Base-by-base conservation (phyloP, 2,797 vertebrate species). In the Mycteria americana region DNA sequence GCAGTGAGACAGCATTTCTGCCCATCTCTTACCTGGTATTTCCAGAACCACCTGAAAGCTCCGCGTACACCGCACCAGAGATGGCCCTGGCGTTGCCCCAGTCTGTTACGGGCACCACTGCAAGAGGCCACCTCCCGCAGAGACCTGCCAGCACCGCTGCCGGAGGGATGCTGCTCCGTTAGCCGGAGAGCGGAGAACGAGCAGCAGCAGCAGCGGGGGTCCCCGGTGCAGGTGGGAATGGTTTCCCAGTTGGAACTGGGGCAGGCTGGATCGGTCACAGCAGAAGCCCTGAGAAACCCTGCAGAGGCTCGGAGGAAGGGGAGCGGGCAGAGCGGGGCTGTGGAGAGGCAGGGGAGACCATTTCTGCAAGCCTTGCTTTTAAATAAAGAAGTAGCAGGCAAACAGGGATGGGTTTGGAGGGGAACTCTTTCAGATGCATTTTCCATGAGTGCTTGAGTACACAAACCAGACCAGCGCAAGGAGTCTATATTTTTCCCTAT, bases 91-190 rank as follows among this genome's bases (percentile, higher is more conserved):
- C 21, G 33, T 18, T 50, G 88, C 14, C 35, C 37, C 11, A 11
- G 51, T 18, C 39, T 41, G 63, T 9, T 25, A 16, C 43, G 53
- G 57, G 10, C 45, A 60, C 15, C 67, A 33, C 39, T 2, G 3
- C 25, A 4, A 84, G 22, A 39, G 10, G 39, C 37, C 37, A 39
- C 12, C 48, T 67, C 60, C 56, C 30, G 51, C 81, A 41, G 77
- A 21, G 37, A 48, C 13, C 28, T 9, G 8, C 72, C 37, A 24
- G 56, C 19, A 13, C 5, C 0, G 0, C 57, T 69, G 69, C 60
- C 1, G 1, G 48, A 23, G 46, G 27, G 7, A 18, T 3, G 30
- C 60, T 1, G 8, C 39, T 70, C 35, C n/a, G 0, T 11, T 28
- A 31, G 41, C 37, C 1, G 2, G 17, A n/a, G 37, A 62, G 25